Evolutionary conservation across 2,888 invertebrate genomes (phyloP).

Genomic region (Hedya salicella): DNA sequence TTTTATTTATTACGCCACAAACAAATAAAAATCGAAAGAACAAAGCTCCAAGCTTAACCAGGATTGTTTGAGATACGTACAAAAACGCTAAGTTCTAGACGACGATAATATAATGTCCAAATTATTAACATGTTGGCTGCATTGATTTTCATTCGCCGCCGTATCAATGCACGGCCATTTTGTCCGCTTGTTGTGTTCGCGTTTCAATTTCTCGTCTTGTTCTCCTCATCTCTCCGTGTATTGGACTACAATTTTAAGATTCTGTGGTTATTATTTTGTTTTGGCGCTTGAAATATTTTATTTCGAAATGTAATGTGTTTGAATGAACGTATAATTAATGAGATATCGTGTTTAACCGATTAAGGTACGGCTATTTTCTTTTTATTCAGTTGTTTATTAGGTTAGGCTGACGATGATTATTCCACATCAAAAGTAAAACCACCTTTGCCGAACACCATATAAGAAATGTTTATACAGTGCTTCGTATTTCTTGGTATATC

Average conservation of each 20-base stretch:
- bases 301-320: slow-evolving; percentile 26
- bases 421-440: no score
- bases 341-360: neutral
- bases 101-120: neutral
- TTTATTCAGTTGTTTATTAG: neutral
- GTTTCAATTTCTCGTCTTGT: slow-evolving; percentile 2
- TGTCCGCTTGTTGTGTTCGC: neutral
- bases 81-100: slow-evolving; percentile 9
- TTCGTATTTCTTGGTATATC: no score
- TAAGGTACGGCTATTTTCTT: slow-evolving; percentile 3
- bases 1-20: slow-evolving; percentile 24
- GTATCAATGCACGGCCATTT: slow-evolving; percentile 31
- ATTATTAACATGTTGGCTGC: slow-evolving; percentile 20
- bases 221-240: neutral
- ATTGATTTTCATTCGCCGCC: slow-evolving; percentile 27
- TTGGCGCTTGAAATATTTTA: slow-evolving; percentile 30
- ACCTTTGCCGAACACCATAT: no score
- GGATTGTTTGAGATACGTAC: slow-evolving; percentile 1
- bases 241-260: slow-evolving; percentile 28
- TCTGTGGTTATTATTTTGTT: slow-evolving; percentile 41
- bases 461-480: no score
- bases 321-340: neutral
- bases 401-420: no score
- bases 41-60: neutral
- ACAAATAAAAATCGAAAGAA: neutral